Percentiles rank a stretch among this genome's conserved stretches.
phyloP scores from a whole-genome alignment of 2,888 invertebrate genomes.

The Aporophyla nigra region DNA sequence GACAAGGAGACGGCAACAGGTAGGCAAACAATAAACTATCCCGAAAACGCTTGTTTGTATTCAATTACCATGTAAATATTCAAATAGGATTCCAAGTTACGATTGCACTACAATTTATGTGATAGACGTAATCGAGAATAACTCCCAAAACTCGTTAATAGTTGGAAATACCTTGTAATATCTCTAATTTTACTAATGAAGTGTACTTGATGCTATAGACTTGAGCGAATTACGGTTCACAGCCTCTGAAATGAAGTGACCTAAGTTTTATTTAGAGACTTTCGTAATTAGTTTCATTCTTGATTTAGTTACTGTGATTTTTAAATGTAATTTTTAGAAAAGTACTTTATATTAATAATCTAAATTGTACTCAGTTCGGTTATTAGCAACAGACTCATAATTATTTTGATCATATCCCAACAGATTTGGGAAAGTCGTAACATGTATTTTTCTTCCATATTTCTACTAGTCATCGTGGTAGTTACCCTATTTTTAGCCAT shows the following conservation, averaged over 20 bases:
- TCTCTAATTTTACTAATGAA: slow-evolving; percentile 49
- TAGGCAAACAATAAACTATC: slow-evolving; percentile 34
- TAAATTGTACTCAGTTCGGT: not conserved
- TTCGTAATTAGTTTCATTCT: not conserved
- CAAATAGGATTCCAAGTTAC: slow-evolving; percentile 35
- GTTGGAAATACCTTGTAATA: slow-evolving; percentile 35
- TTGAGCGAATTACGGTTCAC: slow-evolving; percentile 11
- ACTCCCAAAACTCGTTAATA: slow-evolving; percentile 10
- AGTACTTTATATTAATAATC: not conserved
- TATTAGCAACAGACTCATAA: not conserved
- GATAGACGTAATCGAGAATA: slow-evolving; percentile 28
- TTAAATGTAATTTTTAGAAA: not conserved
- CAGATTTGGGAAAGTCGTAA: not conserved
- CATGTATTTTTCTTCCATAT: not conserved
- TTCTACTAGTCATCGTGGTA: not conserved
- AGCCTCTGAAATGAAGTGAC: slow-evolving; percentile 10
- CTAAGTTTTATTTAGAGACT: not conserved
- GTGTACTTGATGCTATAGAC: slow-evolving; percentile 19
- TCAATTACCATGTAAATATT: slow-evolving; percentile 56
- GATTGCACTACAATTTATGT: slow-evolving; percentile 40
- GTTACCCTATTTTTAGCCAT: not conserved
- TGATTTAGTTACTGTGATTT: not conserved
- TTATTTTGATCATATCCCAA: not conserved
- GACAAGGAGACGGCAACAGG: slow-evolving; percentile 17
- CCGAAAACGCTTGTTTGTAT: slow-evolving; percentile 39